phyloP scores from a whole-genome alignment of 2,888 invertebrate species.

The Listrodromus nycthemerus region DNA sequence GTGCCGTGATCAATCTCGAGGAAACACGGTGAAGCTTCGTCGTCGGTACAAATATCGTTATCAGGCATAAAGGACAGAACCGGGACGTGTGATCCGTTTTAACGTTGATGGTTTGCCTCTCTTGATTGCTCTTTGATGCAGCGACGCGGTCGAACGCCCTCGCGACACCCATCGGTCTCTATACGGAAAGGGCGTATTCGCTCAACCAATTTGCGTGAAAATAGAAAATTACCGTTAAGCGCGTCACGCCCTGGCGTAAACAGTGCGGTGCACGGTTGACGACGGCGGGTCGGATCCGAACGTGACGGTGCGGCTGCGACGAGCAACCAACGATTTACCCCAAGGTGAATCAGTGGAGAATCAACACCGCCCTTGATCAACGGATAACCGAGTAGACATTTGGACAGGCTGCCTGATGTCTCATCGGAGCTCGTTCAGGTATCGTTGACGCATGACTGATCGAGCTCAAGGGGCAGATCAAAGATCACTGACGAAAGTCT shows the following conservation, averaged over 20 bases:
- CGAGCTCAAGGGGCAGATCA: too few species aligned
- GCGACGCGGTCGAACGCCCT: neutral
- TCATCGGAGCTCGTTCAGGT: too few species aligned
- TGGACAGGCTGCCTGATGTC: too few species aligned
- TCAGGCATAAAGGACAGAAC: neutral
- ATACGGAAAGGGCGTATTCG: slow-evolving; percentile 28
- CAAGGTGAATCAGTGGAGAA: slow-evolving; percentile 3
- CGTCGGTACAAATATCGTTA: neutral
- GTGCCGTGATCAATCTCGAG: neutral
- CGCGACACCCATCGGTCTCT: neutral
- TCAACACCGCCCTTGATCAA: slow-evolving; percentile 28
- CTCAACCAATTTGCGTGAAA: slow-evolving; percentile 47
- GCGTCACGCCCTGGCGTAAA: slow-evolving; percentile 27
- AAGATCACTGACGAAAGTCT: too few species aligned
- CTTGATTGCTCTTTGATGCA: slow-evolving; percentile 2
- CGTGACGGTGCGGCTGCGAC: neutral
- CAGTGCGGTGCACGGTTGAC: neutral
- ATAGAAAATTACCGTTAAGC: slow-evolving; percentile 37
- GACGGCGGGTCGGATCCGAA: slow-evolving; percentile 1
- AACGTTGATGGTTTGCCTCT: slow-evolving; percentile 11
- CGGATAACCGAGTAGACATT: too few species aligned
- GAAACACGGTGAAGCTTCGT: neutral
- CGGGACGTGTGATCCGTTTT: neutral
- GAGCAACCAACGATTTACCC: neutral
- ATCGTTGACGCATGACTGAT: too few species aligned